These are phyloP conservation scores for Carettochelys insculpta DNA, from an alignment of 2,113 vertebrate species.

Conservation along the genomic window DNA sequence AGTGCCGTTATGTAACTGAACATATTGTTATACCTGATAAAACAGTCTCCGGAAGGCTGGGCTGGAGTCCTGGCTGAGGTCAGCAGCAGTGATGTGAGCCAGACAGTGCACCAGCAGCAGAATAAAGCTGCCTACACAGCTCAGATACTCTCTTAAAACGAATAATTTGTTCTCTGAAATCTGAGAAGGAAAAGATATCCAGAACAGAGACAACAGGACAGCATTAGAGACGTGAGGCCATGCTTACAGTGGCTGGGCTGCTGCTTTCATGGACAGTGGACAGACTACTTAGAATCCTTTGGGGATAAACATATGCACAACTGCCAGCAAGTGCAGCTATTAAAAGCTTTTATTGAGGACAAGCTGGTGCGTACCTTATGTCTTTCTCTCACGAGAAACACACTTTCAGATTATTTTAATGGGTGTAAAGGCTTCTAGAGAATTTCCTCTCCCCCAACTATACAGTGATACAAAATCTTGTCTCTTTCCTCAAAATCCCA, in stretches of 20 bases:
- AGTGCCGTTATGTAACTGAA: accelerated
- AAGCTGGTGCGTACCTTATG: background rate
- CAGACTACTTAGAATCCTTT: background rate
- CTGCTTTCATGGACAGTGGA: background rate
- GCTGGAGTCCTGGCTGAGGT: constrained; percentile 74
- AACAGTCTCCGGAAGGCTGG: constrained; percentile 82
- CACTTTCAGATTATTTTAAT: background rate
- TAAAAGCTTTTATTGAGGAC: accelerated
- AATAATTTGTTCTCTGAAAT: constrained; percentile 77
- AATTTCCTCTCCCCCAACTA: background rate
- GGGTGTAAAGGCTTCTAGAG: background rate
- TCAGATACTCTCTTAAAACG: constrained; percentile 80
- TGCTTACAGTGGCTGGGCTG: accelerated
- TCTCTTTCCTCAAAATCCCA: background rate
- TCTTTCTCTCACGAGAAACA: background rate
- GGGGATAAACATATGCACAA: background rate
- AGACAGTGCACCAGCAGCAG: constrained; percentile 86
- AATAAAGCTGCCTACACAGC: constrained; percentile 82
- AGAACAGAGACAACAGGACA: background rate
- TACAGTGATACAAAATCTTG: background rate
- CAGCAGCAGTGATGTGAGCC: constrained; percentile 76
- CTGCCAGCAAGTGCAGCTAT: too few relatives aligned
- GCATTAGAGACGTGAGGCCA: background rate
- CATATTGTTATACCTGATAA: constrained; percentile 77
- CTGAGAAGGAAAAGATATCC: constrained; percentile 60